These are phyloP conservation scores for Tadarida brasiliensis DNA, from an alignment of 2,797 vertebrate species.

Conservation along the genomic window DNA sequence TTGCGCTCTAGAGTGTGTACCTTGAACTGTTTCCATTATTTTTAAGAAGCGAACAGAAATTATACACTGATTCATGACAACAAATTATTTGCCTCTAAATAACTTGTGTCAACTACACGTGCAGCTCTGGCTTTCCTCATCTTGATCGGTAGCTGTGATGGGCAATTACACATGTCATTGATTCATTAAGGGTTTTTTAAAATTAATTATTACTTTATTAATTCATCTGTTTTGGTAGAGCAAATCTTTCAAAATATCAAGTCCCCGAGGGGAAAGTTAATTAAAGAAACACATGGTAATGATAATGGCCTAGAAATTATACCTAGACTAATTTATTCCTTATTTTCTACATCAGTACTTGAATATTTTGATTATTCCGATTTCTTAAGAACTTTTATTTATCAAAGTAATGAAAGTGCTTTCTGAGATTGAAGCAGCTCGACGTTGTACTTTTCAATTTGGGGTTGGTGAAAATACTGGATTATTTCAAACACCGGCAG, in stretches of 20 bases:
- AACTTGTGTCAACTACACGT: background rate
- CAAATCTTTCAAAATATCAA: constrained; percentile 60
- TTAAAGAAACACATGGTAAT: constrained; percentile 66
- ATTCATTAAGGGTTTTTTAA: constrained; percentile 8
- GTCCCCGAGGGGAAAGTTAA: constrained; percentile 60
- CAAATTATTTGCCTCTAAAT: constrained; percentile 19
- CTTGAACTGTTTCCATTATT: constrained; percentile 4
- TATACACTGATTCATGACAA: background rate
- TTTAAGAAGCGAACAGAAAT: constrained; percentile 14
- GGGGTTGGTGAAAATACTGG: background rate
- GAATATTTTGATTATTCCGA: constrained; percentile 64
- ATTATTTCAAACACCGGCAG: background rate
- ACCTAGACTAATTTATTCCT: constrained; percentile 68
- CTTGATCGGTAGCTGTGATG: constrained; percentile 26
- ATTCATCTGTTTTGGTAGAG: constrained; percentile 60
- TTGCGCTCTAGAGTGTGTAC: background rate
- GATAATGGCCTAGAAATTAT: constrained; percentile 53
- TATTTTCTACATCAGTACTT: constrained; percentile 40
- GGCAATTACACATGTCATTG: constrained; percentile 1
- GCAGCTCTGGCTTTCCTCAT: background rate
- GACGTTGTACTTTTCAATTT: constrained; percentile 15
- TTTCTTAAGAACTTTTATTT: constrained; percentile 46
- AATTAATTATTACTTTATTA: constrained; percentile 60
- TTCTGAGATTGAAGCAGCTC: constrained; percentile 42
- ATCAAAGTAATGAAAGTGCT: background rate